Base-by-base conservation (phyloP, 2,888 invertebrate genomes). In the Autographa pulchrina region DNA sequence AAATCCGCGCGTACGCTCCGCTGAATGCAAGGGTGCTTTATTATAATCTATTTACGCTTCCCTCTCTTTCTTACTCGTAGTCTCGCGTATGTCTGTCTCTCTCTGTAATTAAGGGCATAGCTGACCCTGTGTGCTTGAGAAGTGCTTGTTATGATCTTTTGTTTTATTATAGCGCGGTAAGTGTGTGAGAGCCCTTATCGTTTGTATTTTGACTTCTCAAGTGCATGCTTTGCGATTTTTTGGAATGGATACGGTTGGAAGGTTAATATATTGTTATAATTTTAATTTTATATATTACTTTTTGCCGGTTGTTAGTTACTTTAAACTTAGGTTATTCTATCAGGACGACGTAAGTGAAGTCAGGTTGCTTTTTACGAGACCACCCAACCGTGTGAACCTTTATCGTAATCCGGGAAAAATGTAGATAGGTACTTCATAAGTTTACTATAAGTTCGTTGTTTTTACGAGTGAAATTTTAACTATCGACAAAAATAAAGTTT, bases 91-190 rank as follows among this genome's bases (percentile, higher is more conserved):
- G 13, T 59, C 65, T 75, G 66, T 91, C 90, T 85, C 88, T 78
- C 68, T 92, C 86, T 75, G 79, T 94, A 95, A 94, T 95, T 95
- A 94, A 95, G 90, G 91, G 92, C 89, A 88, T 92, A 82, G 87
- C 91, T 92, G 94, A 93, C 94, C 93, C 92, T 90, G 87, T 85
- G 91, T 89, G 86, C 90, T 90, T 91, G 89, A 91, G 90, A 90
- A 93, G 94, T 89, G 91, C 92, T 92, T 92, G 91, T 93, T 92
- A 88, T 92, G 92, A 92, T 92, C 91, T 90, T 91, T 95, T 95
- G 93, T 95, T 90, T 94, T 91, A 92, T 92, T 92, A 86, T 91
- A 81, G 81, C 73, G 83, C 83, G 74, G 87, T 88, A 88, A 90
- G 90, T 88, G 88, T 87, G 82, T 78, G 80, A 92, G 92, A 80